Evolutionary conservation across 2,888 invertebrate species (phyloP).

Genomic region (Teleiodes luculella): DNA sequence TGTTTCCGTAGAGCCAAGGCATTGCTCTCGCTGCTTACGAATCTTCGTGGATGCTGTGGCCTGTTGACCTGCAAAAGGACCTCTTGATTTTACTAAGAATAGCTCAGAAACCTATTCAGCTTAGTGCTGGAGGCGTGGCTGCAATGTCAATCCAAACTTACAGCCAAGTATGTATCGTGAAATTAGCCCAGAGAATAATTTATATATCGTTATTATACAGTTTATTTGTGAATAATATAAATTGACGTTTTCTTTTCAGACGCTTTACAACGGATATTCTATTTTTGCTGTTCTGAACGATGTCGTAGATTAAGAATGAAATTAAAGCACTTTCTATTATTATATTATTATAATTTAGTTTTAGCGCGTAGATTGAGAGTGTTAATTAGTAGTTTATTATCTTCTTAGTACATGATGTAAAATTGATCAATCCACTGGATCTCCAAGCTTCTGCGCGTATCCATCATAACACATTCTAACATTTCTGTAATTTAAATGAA

Average conservation of each 20-base stretch:
- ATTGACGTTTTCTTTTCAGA: constrained; percentile 14
- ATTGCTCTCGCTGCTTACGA: constrained; percentile 58
- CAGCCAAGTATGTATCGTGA: constrained; percentile 39
- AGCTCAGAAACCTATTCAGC: constrained; percentile 49
- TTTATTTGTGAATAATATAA: no score
- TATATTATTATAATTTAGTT: not conserved
- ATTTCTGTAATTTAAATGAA: no score
- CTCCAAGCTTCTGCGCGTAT: no score
- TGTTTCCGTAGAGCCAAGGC: constrained; percentile 45
- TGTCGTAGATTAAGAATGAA: constrained; percentile 42
- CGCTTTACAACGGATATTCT: constrained; percentile 65
- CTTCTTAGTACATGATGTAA: no score
- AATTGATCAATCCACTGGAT: no score
- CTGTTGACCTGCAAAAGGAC: constrained; percentile 53
- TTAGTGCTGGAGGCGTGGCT: constrained; percentile 58
- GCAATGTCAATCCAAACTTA: constrained; percentile 54
- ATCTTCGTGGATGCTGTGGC: constrained; percentile 57
- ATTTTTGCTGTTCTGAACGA: constrained; percentile 63
- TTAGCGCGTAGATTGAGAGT: no score
- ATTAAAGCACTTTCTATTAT: not conserved
- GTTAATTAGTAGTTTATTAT: no score
- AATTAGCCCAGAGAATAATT: no score
- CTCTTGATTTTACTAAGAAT: constrained; percentile 47
- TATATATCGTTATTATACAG: no score
- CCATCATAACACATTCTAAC: no score